Percentiles rank a stretch among this genome's conserved stretches.
These are phyloP conservation scores for Kryptolebias marmoratus DNA, from an alignment of 2,113 vertebrate species.

Conservation along the genomic window DNA sequence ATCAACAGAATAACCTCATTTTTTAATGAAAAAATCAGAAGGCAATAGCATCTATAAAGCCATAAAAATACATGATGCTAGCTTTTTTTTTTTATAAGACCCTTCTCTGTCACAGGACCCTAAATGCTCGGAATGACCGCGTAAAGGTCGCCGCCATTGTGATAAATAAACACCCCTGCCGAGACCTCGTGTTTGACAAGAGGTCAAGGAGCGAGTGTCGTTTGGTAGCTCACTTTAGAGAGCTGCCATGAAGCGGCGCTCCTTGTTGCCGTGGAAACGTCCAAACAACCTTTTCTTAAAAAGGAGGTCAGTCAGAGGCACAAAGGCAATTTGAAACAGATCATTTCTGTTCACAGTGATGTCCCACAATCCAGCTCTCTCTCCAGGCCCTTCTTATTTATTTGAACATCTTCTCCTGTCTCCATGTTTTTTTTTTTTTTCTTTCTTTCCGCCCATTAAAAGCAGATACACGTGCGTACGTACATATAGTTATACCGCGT, in stretches of 20 bases:
- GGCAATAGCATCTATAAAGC: no score
- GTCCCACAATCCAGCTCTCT: not conserved
- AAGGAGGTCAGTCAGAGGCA: not conserved
- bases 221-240: slow-evolving; percentile 58
- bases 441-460: slow-evolving; percentile 20
- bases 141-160: slow-evolving; percentile 56
- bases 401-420: slow-evolving; percentile 1
- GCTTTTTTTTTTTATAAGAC: not conserved
- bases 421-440: slow-evolving; percentile 51
- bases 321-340: slow-evolving; percentile 8
- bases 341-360: slow-evolving; percentile 14
- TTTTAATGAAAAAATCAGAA: no score
- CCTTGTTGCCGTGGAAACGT: slow-evolving; percentile 65
- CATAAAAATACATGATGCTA: no score
- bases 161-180: slow-evolving; percentile 49
- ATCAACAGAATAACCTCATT: no score
- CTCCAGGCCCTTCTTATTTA: not conserved
- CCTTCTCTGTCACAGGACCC: not conserved
- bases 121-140: slow-evolving; percentile 30
- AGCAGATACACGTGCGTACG: no score
- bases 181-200: slow-evolving; percentile 53
- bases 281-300: slow-evolving; percentile 36
- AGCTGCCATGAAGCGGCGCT: slow-evolving; percentile 22
- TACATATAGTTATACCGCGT: no score
- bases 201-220: slow-evolving; percentile 67